Base-by-base conservation (phyloP, 2,797 vertebrate genomes). In the Pyrrhura leucotis region DNA sequence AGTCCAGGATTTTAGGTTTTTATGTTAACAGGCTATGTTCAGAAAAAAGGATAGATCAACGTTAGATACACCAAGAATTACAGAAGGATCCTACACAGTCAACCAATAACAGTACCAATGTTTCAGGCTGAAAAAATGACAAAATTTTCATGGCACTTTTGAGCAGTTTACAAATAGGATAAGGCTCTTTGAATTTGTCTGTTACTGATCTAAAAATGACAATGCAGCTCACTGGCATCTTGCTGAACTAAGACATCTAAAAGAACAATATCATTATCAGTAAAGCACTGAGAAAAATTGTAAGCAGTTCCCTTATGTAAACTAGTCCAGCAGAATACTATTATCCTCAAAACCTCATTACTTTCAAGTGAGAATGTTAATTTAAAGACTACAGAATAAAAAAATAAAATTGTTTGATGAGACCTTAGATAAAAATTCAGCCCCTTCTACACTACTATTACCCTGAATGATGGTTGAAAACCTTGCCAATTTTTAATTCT, bases 131-230 rank as follows among this genome's bases (percentile, higher is more conserved):
- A 84, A 96, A 91, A 95, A 63, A 53, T 53, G 9, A 37, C 31
- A 85, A 7, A 10, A 66, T 45, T 84, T 65, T 63, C 58, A 53
- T 28, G 23, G n/a, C 14, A 21, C 25, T 69, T 85, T 89, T 95
- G 63, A 92, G 85, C 68, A 91, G 39, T 47, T 90, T 90, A 76
- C 29, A 89, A 20, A 88, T 59, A 88, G 29, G 33, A 44, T 71
- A 75, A 91, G 35, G 33, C 28, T 85, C 56, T 87, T 95, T 88
- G 19, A 86, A 85, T 88, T 65, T 95, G 28, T 72, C 35, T 45
- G 14, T 71, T 61, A 73, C 20, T 82, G 48, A 89, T 59, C 69
- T 74, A 83, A 54, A 83, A 85, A 69, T 56, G 10, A 74, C 67
- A 93, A 68, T 31, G 13, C 23, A 71, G 44, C 86, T 85, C 58